These are phyloP conservation scores for Volucella zonaria DNA, from an alignment of 2,888 invertebrate genomes.

Conservation along the genomic window DNA sequence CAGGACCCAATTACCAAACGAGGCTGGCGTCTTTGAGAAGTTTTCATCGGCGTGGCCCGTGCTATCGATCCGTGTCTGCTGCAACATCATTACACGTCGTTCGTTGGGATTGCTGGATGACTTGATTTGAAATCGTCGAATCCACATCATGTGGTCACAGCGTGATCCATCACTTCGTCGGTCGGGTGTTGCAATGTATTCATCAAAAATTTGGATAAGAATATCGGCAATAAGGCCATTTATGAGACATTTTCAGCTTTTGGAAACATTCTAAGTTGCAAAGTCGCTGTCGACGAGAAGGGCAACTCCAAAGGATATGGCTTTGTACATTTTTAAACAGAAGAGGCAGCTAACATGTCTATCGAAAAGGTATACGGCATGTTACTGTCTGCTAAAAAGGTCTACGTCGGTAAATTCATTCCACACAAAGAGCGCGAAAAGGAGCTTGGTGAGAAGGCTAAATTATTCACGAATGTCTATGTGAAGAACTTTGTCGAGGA, in stretches of 20 bases:
- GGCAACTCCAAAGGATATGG: slow-evolving; percentile 98
- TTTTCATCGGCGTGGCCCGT: slow-evolving; percentile 99
- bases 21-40: slow-evolving; percentile 99
- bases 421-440: slow-evolving; percentile 99
- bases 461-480: slow-evolving; percentile 91
- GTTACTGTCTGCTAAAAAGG: slow-evolving; percentile 99
- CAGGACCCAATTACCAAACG: slow-evolving; percentile 94
- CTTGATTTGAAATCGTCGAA: slow-evolving; percentile 97
- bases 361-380: slow-evolving; percentile 99
- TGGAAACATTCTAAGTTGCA: slow-evolving; percentile 99
- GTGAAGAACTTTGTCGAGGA: slow-evolving; percentile 99
- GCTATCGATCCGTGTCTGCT: slow-evolving; percentile 98
- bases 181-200: slow-evolving; percentile 99
- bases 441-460: no score
- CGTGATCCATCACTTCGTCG: slow-evolving; percentile 98
- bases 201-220: slow-evolving; percentile 99
- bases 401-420: slow-evolving; percentile 98
- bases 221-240: slow-evolving; percentile 99
- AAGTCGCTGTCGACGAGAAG: slow-evolving; percentile 97
- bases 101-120: slow-evolving; percentile 99
- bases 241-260: slow-evolving; percentile 99
- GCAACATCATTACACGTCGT: slow-evolving; percentile 98
- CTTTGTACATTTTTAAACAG: slow-evolving; percentile 99
- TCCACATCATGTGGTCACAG: slow-evolving; percentile 99
- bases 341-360: slow-evolving; percentile 98